Evolutionary conservation across 2,113 vertebrate genomes (phyloP), one percentile per base, ranked within the genome.

Genomic region (Telmatochromis brachygnathus): DNA sequence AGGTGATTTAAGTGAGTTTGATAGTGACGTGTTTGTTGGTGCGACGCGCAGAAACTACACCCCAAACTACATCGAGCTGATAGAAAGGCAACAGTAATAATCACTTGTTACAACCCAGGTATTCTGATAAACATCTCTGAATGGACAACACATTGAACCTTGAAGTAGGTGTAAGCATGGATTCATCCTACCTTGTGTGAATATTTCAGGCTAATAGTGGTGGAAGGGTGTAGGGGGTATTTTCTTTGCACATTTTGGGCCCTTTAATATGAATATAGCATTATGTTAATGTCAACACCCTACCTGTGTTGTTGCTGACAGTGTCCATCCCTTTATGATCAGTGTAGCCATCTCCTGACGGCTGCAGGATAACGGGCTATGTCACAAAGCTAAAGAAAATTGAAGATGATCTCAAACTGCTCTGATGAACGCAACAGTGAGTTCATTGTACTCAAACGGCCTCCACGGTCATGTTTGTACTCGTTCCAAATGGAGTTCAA

Each of bases 311-410:
- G 37, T 45, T 73, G 13, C 21, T 73, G 68, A 26, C 68, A 2
- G 21, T 5, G 21, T 45, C 65, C 4, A 26, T 10, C 65, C 37
- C 13, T 37, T 70, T 42, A 42, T 70, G 37, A 70, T 39, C 62
- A 14, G n/a, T 73, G 37, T 17, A 45, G n/a, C 65, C 37, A 45
- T 45, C 13, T 45, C 65, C n/a, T 45, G 21, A 73, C 1, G 37
- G 21, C 39, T 17, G 37, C 37, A 73, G 39, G 2, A 26, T 73
- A 45, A 45, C 8, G 1, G 14, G 8, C 21, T 17, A 23, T 26
- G 68, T 73, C 1, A 0, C 37, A 10, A 73, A 26, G 8, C 37
- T 45, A 21, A 60, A 60, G 0, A 5, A 28, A 28, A 28, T 28
- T 28, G 0, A 28, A 1, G 58, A 21, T 39, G 11, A 68, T 39